Percentiles rank a stretch among this genome's conserved stretches.
Conservation (phyloP, 1,140 invertebrate species). For the Sarcophaga peregrina region DNA sequence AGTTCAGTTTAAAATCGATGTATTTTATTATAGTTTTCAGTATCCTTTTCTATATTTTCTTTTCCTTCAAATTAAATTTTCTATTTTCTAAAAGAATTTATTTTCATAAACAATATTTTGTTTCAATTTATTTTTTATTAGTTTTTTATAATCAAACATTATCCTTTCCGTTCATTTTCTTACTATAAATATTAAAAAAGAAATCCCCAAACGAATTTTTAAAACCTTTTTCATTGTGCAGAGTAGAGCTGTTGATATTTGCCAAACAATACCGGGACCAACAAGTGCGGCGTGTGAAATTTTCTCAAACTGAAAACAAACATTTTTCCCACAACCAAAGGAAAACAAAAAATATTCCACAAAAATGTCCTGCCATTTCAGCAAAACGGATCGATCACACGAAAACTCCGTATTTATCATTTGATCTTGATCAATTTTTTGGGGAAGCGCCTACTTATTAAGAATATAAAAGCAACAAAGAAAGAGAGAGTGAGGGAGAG, state of each 20-base stretch:
- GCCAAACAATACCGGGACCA: slow-evolving; percentile 10
- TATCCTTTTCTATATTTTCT: too few relatives aligned
- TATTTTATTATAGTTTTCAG: too few relatives aligned
- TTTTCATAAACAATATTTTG: too few relatives aligned
- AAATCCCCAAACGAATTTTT: too few relatives aligned
- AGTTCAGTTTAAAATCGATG: too few relatives aligned
- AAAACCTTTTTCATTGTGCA: too few relatives aligned
- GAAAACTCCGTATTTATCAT: slow-evolving; percentile 8
- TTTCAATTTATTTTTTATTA: too few relatives aligned
- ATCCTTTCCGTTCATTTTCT: too few relatives aligned
- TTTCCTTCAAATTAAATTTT: too few relatives aligned
- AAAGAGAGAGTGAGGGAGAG: not conserved
- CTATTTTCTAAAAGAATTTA: too few relatives aligned
- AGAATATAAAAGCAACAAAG: not conserved
- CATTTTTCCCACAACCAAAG: slow-evolving; percentile 14
- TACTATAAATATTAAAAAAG: too few relatives aligned
- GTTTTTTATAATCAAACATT: too few relatives aligned
- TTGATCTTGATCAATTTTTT: slow-evolving; percentile 20
- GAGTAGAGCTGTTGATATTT: not conserved
- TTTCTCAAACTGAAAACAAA: slow-evolving; percentile 32
- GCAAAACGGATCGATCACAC: not conserved
- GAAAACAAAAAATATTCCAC: not conserved
- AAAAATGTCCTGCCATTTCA: not conserved
- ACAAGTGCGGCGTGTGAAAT: slow-evolving; percentile 40
- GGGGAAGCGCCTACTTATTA: slow-evolving; percentile 30